Conservation (phyloP, 1,140 invertebrate species). For the Papilio glaucus region DNA sequence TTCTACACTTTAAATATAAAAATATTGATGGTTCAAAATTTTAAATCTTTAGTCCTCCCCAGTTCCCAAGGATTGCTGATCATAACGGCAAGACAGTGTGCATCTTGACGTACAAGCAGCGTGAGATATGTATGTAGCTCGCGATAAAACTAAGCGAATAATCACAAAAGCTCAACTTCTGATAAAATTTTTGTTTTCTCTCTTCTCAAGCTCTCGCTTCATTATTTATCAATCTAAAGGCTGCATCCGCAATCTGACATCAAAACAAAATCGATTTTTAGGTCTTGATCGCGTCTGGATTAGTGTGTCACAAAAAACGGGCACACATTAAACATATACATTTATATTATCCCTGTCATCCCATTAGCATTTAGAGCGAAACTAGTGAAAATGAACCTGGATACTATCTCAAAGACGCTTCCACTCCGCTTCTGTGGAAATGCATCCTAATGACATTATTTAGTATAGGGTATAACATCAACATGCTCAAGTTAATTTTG, state of each 20-base stretch:
- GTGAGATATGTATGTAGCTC: background rate
- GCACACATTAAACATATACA: too few species aligned
- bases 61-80: too few species aligned
- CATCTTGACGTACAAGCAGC: background rate
- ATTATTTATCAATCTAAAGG: too few species aligned
- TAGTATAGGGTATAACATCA: background rate
- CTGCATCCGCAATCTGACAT: too few species aligned
- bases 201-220: too few species aligned
- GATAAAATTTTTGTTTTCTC: too few species aligned
- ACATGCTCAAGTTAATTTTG: slow-evolving; percentile 1
- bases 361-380: background rate
- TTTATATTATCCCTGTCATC: background rate
- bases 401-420: background rate
- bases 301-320: too few species aligned
- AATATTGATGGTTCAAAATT: too few species aligned
- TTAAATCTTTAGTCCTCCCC: too few species aligned
- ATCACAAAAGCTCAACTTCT: background rate
- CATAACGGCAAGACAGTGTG: background rate
- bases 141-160: background rate
- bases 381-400: background rate
- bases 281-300: too few species aligned
- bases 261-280: too few species aligned
- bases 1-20: too few species aligned
- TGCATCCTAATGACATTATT: background rate
- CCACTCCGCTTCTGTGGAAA: background rate